Base-by-base conservation (phyloP, 2,113 vertebrate species). In the Amazona guildingii region DNA sequence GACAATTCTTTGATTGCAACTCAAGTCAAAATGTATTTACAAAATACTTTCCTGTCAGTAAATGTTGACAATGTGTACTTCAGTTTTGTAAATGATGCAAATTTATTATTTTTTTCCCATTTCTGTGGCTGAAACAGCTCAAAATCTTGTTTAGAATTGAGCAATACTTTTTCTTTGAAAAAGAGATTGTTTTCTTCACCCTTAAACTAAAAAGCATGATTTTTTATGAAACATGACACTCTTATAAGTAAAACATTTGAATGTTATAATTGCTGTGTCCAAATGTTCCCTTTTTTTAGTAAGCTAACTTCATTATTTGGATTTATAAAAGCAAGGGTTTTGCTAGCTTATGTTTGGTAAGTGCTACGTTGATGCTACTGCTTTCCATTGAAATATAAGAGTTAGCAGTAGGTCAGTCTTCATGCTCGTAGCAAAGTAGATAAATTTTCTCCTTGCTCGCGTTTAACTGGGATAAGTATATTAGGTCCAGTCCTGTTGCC, bases 121-220 rank as follows among this genome's bases (percentile, higher is more conserved):
- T 91, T 62, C 62, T 85, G 78, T 83, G 92, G 52, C 37, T 87
- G 49, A 91, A 92, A 52, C 69, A 62, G 57, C 44, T 82, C 17
- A 69, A 78, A 87, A 69, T 83, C 28, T 80, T 94, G 68, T 81
- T 81, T 88, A 67, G 75, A 92, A 91, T 93, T 95, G 90, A 87
- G 93, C 87, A 95, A 93, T 90, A 33, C 37, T 93, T 91, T 67
- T 85, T 54, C 57, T 94, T 94, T 86, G 49, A 83, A 73, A 69
- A 66, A 54, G n/a, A 43, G 23, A 55, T 72, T 85, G 51, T 43
- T 93, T 91, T 95, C 76, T 70, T 68, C 33, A 85, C 39, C 28
- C 69, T 67, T 69, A 86, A 90, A 88, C 18, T 57, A 29, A 85
- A 91, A 92, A 69, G 18, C 49, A 62, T 37, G 0, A 15, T 51